phyloP scores from a whole-genome alignment of 2,797 vertebrate genomes.

The Xiphorhynchus erythropygius region DNA sequence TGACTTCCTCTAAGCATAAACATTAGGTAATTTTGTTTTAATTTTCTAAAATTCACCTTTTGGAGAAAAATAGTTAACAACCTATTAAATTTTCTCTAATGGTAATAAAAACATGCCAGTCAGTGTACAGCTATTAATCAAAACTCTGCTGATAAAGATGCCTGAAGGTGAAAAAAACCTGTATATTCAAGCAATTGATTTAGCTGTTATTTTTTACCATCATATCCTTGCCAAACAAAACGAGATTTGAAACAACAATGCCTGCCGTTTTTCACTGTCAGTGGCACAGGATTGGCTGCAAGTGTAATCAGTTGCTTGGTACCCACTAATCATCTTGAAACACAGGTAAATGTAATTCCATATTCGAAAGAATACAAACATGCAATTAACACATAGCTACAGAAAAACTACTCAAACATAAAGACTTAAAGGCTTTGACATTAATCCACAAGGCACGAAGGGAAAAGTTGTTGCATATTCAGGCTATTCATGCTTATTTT shows the following conservation, averaged over 20 bases:
- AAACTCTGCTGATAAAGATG: constrained; percentile 15
- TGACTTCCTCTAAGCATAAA: background rate
- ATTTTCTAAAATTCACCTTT: background rate
- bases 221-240: constrained; percentile 54
- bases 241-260: constrained; percentile 70
- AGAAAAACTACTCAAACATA: background rate
- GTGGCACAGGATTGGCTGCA: constrained; percentile 73
- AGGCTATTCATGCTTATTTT: background rate
- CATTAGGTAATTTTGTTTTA: background rate
- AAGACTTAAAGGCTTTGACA: constrained; percentile 12
- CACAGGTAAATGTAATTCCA: constrained; percentile 58
- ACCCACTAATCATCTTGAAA: constrained; percentile 67
- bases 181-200: constrained; percentile 56
- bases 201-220: constrained; percentile 22
- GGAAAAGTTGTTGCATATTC: background rate
- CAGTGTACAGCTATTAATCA: background rate
- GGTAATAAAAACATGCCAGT: background rate
- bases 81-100: background rate
- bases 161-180: constrained; percentile 50
- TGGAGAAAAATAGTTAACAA: background rate
- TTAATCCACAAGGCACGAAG: background rate
- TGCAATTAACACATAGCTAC: background rate
- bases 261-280: constrained; percentile 66
- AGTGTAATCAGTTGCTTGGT: constrained; percentile 72
- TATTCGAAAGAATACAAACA: constrained; percentile 44